Base-by-base conservation (phyloP, 2,797 vertebrate species). In the Poliocrania exsul region DNA sequence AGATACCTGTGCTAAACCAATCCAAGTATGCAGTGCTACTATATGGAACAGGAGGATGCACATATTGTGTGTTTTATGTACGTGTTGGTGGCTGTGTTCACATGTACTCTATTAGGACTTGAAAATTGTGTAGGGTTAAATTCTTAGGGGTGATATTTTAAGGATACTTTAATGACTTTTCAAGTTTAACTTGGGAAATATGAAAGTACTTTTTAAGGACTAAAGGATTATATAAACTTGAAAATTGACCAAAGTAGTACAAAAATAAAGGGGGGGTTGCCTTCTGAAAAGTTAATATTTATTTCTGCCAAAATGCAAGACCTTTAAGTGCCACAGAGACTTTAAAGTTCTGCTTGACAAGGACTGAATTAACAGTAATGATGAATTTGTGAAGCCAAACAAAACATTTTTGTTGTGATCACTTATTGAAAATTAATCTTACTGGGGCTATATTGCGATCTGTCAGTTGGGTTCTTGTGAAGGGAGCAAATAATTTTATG, bases 241-340 rank as follows among this genome's bases (percentile, higher is more conserved):
- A 93, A 93, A 90, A 6, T 26, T 71, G 70, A 58, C 50, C 87
- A 53, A 67, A 6, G 19, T 33, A 42, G 37, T 51, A 47, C 6
- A 44, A 60, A 86, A 92, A 74, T 67, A 66, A 72, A 72, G 26
- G 21, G 14, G 19, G 50, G 19, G 50, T 80, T 93, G 38, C 46
- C 21, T 60, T 57, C 23, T 87, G 29, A 64, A 49, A 84, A 81
- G 16, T 80, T 75, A 26, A 1, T 28, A 23, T 70, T 72, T 88
- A 38, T 79, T 70, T 89, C 26, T 90, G 46, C 33, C 35, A 47
- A 83, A 90, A 78, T 60, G 7, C 16, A 61, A 87, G 88, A 77
- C 14, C 20, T 60, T 5, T 14, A 11, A 54, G 47, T 67, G 56
- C 31, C 57, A 12, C 16, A 46, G 57, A 42, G 28, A 37, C 23